Evolutionary conservation across 1,140 invertebrate genomes (phyloP).

Genomic region (Pseudomyrmex gracilis): DNA sequence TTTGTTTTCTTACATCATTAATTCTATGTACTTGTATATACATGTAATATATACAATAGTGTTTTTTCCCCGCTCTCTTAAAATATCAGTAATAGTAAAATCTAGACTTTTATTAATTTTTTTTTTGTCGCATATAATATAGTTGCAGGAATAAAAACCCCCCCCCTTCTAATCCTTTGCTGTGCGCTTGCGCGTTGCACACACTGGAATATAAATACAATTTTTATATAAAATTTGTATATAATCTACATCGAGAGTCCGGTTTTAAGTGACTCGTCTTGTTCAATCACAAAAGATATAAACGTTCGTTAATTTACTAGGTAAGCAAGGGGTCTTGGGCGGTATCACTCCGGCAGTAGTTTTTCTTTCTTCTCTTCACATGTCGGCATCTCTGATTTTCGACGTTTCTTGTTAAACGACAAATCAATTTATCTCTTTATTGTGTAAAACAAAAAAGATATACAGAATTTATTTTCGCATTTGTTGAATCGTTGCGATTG

Average conservation of each 20-base stretch:
- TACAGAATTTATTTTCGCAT: conserved; percentile 68
- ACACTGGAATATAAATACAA: conserved; percentile 79
- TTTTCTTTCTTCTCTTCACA: conserved; percentile 20
- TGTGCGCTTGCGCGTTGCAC: conserved; percentile 70
- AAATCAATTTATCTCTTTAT: conserved; percentile 59
- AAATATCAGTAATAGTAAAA: conserved; percentile 79
- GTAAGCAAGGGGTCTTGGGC: conserved; percentile 75
- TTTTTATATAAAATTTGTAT: conserved; percentile 81
- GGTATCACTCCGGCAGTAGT: conserved; percentile 79
- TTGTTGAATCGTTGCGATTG: conserved; percentile 14
- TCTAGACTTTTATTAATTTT: conserved; percentile 76
- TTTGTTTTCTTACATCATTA: conserved; percentile 79
- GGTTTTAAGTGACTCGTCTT: conserved; percentile 79
- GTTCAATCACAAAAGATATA: conserved; percentile 81
- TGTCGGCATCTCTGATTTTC: conserved; percentile 63
- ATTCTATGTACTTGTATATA: conserved; percentile 80
- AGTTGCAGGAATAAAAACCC: conserved; percentile 81
- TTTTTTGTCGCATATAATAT: conserved; percentile 39
- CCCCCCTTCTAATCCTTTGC: conserved; percentile 76
- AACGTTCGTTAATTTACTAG: conserved; percentile 76
- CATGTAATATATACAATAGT: conserved; percentile 80
- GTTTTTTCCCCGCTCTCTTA: conserved; percentile 56
- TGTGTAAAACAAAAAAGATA: conserved; percentile 35
- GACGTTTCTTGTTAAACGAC: conserved; percentile 41
- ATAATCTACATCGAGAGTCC: conserved; percentile 79